Conservation (phyloP, 2,797 vertebrate species). For the Falco concolor region DNA sequence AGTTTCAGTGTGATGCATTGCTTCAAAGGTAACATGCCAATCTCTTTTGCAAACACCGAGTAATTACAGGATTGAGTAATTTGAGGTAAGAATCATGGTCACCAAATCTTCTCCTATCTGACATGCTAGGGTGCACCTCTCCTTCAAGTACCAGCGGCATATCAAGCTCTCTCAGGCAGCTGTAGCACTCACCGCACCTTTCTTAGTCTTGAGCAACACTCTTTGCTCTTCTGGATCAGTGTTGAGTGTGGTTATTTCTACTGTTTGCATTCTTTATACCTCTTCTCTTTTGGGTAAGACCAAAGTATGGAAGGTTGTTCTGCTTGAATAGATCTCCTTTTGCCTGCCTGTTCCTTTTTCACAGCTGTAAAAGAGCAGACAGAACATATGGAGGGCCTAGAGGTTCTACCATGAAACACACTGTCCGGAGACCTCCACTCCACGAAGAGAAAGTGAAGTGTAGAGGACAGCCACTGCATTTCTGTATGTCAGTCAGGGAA, state of each 20-base stretch:
- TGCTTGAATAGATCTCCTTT: background rate
- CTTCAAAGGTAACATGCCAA: constrained; percentile 37
- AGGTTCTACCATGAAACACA: background rate
- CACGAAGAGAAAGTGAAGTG: background rate
- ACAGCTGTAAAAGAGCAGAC: background rate
- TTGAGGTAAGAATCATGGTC: background rate
- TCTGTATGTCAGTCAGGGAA: background rate
- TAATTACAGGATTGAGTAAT: constrained; percentile 36
- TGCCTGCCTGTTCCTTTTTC: background rate
- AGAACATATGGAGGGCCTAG: background rate
- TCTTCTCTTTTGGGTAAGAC: background rate
- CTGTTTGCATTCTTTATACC: background rate
- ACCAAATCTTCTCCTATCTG: background rate
- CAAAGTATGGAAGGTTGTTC: background rate
- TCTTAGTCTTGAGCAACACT: background rate
- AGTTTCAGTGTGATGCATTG: constrained; percentile 45
- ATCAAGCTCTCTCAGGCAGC: background rate
- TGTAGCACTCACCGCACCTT: background rate
- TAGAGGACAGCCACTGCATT: background rate
- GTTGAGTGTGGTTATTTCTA: background rate
- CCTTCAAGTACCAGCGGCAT: background rate
- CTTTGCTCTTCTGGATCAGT: background rate
- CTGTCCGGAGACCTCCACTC: background rate
- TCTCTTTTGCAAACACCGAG: constrained; percentile 29
- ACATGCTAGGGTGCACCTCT: background rate